Conservation (phyloP, 2,888 invertebrate genomes). For the Steinernema carpocapsae region DNA sequence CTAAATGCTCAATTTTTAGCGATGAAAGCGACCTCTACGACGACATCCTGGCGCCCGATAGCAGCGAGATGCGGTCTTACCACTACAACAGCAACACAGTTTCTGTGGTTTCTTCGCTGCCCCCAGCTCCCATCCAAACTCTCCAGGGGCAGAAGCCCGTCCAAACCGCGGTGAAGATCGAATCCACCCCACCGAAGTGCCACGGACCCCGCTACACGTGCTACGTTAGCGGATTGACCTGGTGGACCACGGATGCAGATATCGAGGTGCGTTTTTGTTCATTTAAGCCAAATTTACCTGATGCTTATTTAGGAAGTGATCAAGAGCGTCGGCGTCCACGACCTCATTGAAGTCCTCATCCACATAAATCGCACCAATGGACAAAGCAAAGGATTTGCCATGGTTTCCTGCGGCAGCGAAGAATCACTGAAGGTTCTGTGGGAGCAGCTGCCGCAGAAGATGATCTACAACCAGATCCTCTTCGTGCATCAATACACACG, state of each 20-base stretch:
- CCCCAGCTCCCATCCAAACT: not conserved
- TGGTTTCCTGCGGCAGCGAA: not conserved
- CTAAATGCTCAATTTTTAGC: not conserved
- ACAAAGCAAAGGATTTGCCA: slow-evolving; percentile 32
- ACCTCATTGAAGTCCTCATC: not conserved
- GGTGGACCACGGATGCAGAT: slow-evolving; percentile 26
- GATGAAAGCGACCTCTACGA: slow-evolving; percentile 6
- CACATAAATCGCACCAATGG: slow-evolving; percentile 16
- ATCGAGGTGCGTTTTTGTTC: not conserved
- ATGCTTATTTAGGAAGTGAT: not conserved
- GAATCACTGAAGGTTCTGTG: not conserved
- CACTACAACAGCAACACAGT: not conserved
- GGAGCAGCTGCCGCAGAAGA: not conserved
- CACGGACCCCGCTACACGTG: not conserved
- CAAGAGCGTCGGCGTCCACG: not conserved
- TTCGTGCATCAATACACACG: not conserved
- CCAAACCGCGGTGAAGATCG: not conserved
- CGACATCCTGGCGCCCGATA: not conserved
- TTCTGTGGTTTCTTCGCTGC: not conserved
- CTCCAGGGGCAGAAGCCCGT: not conserved
- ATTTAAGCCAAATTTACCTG: not conserved
- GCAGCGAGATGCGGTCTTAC: not conserved
- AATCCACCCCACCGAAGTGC: too few relatives aligned
- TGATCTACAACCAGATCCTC: not conserved
- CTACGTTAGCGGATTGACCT: slow-evolving; percentile 11